These are phyloP conservation scores for Sturmia bella DNA, from an alignment of 2,888 invertebrate species.

Conservation along the genomic window DNA sequence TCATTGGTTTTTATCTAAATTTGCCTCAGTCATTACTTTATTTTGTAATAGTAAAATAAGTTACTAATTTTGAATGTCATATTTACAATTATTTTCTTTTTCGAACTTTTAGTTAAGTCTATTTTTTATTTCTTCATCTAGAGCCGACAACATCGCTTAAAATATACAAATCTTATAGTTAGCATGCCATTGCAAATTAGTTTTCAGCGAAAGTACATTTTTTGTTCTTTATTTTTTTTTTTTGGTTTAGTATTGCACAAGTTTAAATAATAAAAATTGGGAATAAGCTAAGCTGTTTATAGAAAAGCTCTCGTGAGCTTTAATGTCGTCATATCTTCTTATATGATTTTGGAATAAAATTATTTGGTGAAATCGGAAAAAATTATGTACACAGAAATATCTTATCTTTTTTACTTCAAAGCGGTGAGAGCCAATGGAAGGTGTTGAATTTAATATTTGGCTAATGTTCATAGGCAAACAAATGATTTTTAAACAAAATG, in stretches of 20 bases:
- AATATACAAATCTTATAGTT: slow-evolving; percentile 9
- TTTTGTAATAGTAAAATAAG: slow-evolving; percentile 8
- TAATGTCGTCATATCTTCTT: too few relatives aligned
- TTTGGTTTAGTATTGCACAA: background rate
- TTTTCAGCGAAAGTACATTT: slow-evolving; percentile 31
- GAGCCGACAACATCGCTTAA: slow-evolving; percentile 18
- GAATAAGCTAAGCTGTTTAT: too few relatives aligned
- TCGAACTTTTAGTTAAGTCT: background rate
- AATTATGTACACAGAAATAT: too few relatives aligned
- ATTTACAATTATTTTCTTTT: slow-evolving; percentile 18
- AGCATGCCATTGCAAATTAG: background rate
- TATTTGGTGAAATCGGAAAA: too few relatives aligned
- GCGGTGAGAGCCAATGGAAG: too few relatives aligned
- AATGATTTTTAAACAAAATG: too few relatives aligned
- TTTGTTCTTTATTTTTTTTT: background rate
- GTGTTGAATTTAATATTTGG: too few relatives aligned
- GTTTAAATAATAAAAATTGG: background rate
- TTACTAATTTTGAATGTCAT: background rate
- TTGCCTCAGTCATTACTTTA: slow-evolving; percentile 1
- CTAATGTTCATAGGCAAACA: too few relatives aligned
- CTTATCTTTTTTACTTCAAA: too few relatives aligned
- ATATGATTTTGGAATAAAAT: too few relatives aligned
- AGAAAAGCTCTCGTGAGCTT: too few relatives aligned
- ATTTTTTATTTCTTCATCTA: background rate
- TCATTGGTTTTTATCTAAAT: slow-evolving; percentile 48